Conservation (phyloP, 1,140 invertebrate genomes). For the Antheraea mylitta region DNA sequence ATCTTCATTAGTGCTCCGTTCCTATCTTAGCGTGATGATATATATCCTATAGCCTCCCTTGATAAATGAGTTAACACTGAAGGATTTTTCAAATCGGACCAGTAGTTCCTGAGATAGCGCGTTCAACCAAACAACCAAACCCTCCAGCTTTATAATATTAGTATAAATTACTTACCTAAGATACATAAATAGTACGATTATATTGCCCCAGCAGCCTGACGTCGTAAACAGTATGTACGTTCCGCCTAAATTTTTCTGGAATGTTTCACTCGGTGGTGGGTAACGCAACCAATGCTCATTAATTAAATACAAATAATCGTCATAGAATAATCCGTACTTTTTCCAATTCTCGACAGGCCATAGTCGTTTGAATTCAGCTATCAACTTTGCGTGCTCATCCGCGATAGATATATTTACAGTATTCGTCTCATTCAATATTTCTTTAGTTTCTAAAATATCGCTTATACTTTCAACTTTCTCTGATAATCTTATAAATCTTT, state of each 20-base stretch:
- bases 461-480: slow-evolving; percentile 19
- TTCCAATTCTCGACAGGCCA: slow-evolving; percentile 78
- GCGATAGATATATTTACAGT: slow-evolving; percentile 25
- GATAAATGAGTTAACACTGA: too few species aligned
- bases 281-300: slow-evolving; percentile 85
- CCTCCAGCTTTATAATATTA: background rate
- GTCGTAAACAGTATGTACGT: slow-evolving; percentile 81
- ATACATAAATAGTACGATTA: slow-evolving; percentile 83
- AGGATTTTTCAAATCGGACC: too few species aligned
- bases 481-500: slow-evolving; percentile 12
- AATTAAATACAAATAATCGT: slow-evolving; percentile 80
- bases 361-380: slow-evolving; percentile 56
- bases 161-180: slow-evolving; percentile 78
- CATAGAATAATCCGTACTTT: slow-evolving; percentile 74
- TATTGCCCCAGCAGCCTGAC: slow-evolving; percentile 82
- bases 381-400: slow-evolving; percentile 33
- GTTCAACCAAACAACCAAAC: too few species aligned
- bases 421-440: slow-evolving; percentile 31
- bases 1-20: too few species aligned
- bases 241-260: slow-evolving; percentile 79
- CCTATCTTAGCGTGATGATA: too few species aligned
- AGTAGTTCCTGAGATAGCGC: too few species aligned
- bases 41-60: too few species aligned
- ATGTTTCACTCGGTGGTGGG: slow-evolving; percentile 73
- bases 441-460: slow-evolving; percentile 17